phyloP scores from a whole-genome alignment of 2,113 vertebrate genomes.

The Corynorhinus townsendii region DNA sequence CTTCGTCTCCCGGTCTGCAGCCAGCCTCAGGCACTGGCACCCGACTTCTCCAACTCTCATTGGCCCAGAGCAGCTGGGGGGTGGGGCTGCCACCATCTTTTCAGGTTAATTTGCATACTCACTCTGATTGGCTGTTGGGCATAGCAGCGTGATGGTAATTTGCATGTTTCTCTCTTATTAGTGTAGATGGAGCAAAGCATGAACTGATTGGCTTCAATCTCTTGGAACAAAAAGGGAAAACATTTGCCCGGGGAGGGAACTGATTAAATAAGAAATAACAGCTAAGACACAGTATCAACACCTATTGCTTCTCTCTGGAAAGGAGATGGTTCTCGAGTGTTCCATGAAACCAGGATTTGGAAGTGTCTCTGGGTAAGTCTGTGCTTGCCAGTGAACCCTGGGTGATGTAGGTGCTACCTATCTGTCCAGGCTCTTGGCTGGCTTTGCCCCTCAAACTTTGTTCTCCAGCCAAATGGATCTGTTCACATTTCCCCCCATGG shows the following conservation, averaged over 20 bases:
- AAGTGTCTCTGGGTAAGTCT: not conserved
- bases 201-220: not conserved
- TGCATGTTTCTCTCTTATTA: no score
- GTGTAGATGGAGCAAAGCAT: not conserved
- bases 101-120: no score
- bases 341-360: not conserved
- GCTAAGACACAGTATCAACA: not conserved
- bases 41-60: no score
- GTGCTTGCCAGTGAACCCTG: not conserved
- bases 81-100: no score
- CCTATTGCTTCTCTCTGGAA: not conserved
- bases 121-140: no score
- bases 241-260: not conserved
- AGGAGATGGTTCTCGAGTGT: not conserved
- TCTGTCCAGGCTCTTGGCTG: not conserved
- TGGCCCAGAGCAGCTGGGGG: no score
- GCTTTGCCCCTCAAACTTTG: not conserved
- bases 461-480: not conserved
- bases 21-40: no score
- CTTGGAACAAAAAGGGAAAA: not conserved
- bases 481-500: no score
- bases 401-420: not conserved
- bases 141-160: no score
- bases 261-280: not conserved
- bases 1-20: no score